Evolutionary conservation across 2,888 invertebrate species (phyloP).

Genomic region (Quadriops clusia): DNA sequence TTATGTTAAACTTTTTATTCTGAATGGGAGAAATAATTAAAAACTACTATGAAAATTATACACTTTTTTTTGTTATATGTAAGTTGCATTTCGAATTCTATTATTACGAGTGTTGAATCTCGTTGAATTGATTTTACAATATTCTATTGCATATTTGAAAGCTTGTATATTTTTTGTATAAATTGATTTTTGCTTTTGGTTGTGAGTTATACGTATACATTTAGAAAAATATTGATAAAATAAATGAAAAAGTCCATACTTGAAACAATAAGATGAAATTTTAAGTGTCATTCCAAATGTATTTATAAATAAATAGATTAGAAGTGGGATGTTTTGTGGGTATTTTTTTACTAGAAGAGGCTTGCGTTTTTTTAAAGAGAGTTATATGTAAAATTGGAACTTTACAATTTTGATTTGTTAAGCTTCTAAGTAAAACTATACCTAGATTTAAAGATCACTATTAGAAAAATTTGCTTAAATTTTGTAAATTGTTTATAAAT

Average conservation of each 20-base stretch:
- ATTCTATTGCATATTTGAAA: not conserved
- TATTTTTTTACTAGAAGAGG: slow-evolving; percentile 10
- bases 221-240: slow-evolving; percentile 11
- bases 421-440: too few species aligned
- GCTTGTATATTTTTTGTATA: slow-evolving; percentile 10
- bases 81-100: slow-evolving; percentile 2
- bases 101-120: slow-evolving; percentile 5
- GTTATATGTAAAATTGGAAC: too few species aligned
- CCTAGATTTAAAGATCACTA: too few species aligned
- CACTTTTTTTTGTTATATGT: slow-evolving; percentile 3
- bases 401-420: too few species aligned
- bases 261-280: slow-evolving; percentile 30
- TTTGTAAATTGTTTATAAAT: slow-evolving; percentile 25
- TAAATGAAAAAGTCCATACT: slow-evolving; percentile 25
- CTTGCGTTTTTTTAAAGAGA: slow-evolving; percentile 3
- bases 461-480: slow-evolving; percentile 21
- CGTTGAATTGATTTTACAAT: slow-evolving; percentile 2
- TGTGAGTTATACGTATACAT: slow-evolving; percentile 12
- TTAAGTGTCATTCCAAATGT: slow-evolving; percentile 36
- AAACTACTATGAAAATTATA: slow-evolving; percentile 4
- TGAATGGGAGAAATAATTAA: too few species aligned
- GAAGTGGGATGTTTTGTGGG: slow-evolving; percentile 26
- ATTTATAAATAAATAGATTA: slow-evolving; percentile 28
- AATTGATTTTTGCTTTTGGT: slow-evolving; percentile 7
- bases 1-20: too few species aligned